These are phyloP conservation scores for Enteromius afrohamiltoni DNA, from an alignment of 2,797 vertebrate genomes.

Conservation along the genomic window DNA sequence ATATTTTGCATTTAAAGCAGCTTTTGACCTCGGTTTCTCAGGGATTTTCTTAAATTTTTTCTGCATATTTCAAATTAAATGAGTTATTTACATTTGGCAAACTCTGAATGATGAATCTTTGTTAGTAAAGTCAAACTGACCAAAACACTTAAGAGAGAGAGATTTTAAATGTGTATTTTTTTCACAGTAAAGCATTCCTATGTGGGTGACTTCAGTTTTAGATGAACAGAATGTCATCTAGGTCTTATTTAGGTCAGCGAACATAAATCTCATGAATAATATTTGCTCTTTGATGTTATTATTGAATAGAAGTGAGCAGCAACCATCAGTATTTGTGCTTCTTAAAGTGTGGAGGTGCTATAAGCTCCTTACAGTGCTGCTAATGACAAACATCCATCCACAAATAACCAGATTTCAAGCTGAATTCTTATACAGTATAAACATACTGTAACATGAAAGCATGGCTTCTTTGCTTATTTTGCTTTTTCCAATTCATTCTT, in stretches of 20 bases:
- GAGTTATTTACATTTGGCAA: background rate
- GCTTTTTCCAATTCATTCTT: background rate
- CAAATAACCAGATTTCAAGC: background rate
- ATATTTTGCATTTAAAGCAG: background rate
- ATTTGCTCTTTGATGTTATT: conserved; percentile 43
- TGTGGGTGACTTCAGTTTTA: background rate
- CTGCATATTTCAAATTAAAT: background rate
- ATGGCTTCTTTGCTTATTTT: background rate
- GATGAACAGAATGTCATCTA: background rate
- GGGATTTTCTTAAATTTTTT: background rate
- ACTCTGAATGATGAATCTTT: background rate
- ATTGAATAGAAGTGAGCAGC: conserved; percentile 29
- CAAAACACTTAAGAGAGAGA: background rate
- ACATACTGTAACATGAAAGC: background rate
- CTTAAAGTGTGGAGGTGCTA: background rate
- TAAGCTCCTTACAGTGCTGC: conserved; percentile 13
- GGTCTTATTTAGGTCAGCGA: conserved; percentile 30
- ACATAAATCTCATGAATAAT: conserved; percentile 22
- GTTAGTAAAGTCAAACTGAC: background rate
- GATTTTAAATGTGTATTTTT: background rate
- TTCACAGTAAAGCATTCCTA: background rate
- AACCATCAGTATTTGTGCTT: background rate
- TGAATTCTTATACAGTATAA: conserved; percentile 2
- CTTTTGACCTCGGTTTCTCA: background rate
- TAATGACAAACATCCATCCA: conserved; percentile 16